phyloP scores from a whole-genome alignment of 2,888 invertebrate genomes.

The Heteromurus nitidus region DNA sequence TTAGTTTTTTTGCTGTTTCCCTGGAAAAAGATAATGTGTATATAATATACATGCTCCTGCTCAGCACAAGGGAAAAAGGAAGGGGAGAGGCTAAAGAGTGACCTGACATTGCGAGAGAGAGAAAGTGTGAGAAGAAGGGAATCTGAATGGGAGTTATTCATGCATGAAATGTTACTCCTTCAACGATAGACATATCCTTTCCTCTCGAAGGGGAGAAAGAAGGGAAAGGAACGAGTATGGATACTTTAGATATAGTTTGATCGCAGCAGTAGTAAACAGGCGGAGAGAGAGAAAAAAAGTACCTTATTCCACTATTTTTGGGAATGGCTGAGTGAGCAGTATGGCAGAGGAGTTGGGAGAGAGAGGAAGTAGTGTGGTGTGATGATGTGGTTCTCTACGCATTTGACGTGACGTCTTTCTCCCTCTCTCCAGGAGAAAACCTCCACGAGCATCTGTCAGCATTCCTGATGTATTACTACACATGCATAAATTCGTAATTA shows the following conservation, averaged over 20 bases:
- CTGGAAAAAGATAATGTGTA: neutral
- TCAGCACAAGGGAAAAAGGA: neutral
- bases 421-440: too few species aligned
- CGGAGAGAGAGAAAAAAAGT: neutral
- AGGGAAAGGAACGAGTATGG: too few species aligned
- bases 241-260: neutral
- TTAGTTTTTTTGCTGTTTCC: too few species aligned
- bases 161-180: slow-evolving; percentile 1
- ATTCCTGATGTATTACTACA: too few species aligned
- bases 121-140: neutral
- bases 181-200: neutral
- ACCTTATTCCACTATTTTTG: neutral
- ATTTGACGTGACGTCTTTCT: neutral
- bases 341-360: neutral
- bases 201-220: neutral
- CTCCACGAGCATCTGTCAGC: neutral
- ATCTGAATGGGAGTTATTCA: neutral
- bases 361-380: neutral
- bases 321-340: neutral
- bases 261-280: neutral
- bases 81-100: neutral
- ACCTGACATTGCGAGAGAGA: neutral
- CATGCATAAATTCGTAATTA: neutral
- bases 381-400: slow-evolving; percentile 2
- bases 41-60: too few species aligned